These are phyloP conservation scores for Lindbergichthys nudifrons DNA, from an alignment of 2,797 vertebrate genomes.

Conservation along the genomic window DNA sequence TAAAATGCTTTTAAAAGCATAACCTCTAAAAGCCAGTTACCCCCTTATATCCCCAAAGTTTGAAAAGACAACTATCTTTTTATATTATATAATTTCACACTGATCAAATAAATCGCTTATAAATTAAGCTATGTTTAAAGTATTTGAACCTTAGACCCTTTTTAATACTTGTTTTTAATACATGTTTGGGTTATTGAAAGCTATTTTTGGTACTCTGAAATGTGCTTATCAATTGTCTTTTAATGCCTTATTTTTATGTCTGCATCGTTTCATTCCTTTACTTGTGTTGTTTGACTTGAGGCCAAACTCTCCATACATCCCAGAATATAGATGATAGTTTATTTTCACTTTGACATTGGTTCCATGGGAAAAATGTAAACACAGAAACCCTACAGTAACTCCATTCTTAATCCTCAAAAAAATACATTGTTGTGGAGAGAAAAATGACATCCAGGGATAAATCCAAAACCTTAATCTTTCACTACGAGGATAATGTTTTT, in stretches of 20 bases:
- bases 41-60: too few relatives aligned
- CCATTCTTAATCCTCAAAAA: conserved; percentile 18
- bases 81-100: too few relatives aligned
- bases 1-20: too few relatives aligned
- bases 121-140: too few relatives aligned
- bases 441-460: conserved; percentile 3
- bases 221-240: too few relatives aligned
- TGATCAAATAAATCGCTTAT: too few relatives aligned
- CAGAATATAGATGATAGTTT: conserved; percentile 10
- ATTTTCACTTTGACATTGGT: conserved; percentile 16
- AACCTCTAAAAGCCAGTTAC: too few relatives aligned
- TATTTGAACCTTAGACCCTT: too few relatives aligned
- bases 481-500: not conserved
- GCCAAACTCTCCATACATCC: not conserved
- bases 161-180: too few relatives aligned
- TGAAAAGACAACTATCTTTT: too few relatives aligned
- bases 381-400: conserved; percentile 13
- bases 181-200: too few relatives aligned
- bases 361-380: conserved; percentile 16
- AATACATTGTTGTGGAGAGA: not conserved
- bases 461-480: conserved; percentile 12
- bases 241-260: not conserved
- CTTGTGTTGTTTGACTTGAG: not conserved
- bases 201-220: too few relatives aligned
- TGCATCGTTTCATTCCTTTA: not conserved